Evolutionary conservation across 2,888 invertebrate genomes (phyloP).

Genomic region (Amiota minor): DNA sequence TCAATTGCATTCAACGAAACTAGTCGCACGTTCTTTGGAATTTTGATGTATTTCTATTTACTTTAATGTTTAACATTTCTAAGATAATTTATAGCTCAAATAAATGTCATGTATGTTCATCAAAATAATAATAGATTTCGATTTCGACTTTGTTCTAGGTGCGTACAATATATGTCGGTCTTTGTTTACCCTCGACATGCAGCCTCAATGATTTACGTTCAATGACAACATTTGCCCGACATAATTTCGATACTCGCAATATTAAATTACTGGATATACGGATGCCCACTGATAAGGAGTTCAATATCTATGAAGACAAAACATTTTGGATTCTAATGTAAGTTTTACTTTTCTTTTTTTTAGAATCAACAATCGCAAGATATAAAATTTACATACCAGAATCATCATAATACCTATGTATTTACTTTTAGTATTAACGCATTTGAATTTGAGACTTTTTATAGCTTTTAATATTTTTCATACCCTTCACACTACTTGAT

Average conservation of each 20-base stretch:
- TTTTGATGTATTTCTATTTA: background rate
- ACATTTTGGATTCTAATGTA: slow-evolving; percentile 83
- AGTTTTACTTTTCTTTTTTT: slow-evolving; percentile 61
- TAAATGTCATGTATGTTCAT: slow-evolving; percentile 4
- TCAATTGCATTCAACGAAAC: background rate
- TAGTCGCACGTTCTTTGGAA: background rate
- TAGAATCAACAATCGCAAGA: too few relatives aligned
- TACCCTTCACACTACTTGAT: too few relatives aligned
- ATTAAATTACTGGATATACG: slow-evolving; percentile 80
- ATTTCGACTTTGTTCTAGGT: slow-evolving; percentile 75
- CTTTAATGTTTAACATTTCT: slow-evolving; percentile 4
- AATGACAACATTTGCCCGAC: slow-evolving; percentile 76
- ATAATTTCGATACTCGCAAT: slow-evolving; percentile 73
- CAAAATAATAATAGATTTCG: background rate
- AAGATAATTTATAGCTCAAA: slow-evolving; percentile 10
- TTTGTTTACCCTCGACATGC: slow-evolving; percentile 84
- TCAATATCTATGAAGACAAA: slow-evolving; percentile 79
- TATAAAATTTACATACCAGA: too few relatives aligned
- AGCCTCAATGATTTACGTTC: slow-evolving; percentile 77
- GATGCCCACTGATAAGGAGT: slow-evolving; percentile 80
- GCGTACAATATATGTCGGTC: slow-evolving; percentile 82
- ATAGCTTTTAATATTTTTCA: too few relatives aligned
- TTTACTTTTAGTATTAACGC: slow-evolving; percentile 36
- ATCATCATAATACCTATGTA: too few relatives aligned
- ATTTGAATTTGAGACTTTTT: too few relatives aligned